Conservation (phyloP, 2,113 vertebrate species). For the Hiodon tergisus region DNA sequence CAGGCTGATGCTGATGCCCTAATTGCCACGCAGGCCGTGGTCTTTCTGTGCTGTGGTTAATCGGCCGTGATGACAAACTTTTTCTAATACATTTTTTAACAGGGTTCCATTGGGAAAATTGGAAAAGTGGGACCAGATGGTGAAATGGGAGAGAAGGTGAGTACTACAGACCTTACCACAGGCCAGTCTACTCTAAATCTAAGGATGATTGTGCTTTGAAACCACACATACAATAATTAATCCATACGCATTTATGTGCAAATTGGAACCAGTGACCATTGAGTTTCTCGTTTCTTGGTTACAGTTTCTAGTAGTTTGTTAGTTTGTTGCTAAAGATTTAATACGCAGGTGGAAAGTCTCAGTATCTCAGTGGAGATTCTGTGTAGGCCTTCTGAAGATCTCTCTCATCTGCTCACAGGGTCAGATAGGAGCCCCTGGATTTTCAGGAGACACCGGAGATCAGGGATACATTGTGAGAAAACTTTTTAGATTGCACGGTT, state of each 20-base stretch:
- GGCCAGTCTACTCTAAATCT: too few relatives aligned
- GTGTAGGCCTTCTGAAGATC: neutral
- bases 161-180: neutral
- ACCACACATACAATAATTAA: too few relatives aligned
- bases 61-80: neutral
- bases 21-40: neutral
- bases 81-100: neutral
- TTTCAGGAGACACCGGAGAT: conserved; percentile 58
- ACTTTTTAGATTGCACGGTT: neutral
- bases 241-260: too few relatives aligned
- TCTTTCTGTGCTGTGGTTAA: neutral
- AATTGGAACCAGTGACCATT: too few relatives aligned
- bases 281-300: too few relatives aligned
- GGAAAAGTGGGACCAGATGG: conserved; percentile 53
- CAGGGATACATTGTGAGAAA: conserved; percentile 55
- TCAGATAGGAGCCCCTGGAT: conserved; percentile 56
- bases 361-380: neutral
- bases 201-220: too few relatives aligned
- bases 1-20: too few relatives aligned
- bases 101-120: conserved; percentile 53
- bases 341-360: too few relatives aligned
- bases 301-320: too few relatives aligned
- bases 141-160: conserved; percentile 57
- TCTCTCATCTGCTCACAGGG: conserved; percentile 46
- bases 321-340: too few relatives aligned